Evolutionary conservation across 2,888 invertebrate genomes (phyloP), one percentile per base, ranked within the genome.

Genomic region (Lacanobia oleracea): DNA sequence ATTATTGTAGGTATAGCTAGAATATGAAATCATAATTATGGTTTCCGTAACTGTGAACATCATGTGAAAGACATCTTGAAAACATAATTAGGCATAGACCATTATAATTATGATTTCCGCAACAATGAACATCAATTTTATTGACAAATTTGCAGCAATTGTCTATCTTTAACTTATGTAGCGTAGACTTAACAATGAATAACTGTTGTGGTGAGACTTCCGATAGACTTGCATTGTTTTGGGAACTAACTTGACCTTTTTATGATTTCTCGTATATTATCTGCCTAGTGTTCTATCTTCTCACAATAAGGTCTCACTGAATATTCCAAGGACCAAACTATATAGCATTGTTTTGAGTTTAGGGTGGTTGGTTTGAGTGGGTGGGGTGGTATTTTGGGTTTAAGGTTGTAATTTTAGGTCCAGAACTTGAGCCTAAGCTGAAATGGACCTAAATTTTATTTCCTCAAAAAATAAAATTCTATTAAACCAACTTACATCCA

Each of bases 401-500:
- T 6, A 33, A 5, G 33, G 2, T 33, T 33, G 33, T 33, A 33
- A 6, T 33, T 33, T 33, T 33, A 33, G 33, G 6, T 33, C 6
- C 33, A 33, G 33, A 33, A 33, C 33, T 27, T 27, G 27, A 27
- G 27, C 27, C 27, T 27, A 27, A 27, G 27, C 27, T 27, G 1
- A 27, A 27, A 27, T 27, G 27, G 33, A 6, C 7, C 7, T 6
- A 7, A 6, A 16, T 23, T 27, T 18, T 33, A 1, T 1, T 9
- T 12, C 12, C 10, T 33, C 10, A 16, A 12, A 33, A 57, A 57
- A n/a, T 4, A 12, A 37, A 37, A 57, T 37, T 37, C 9, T 2
- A 14, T n/a, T 53, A 27, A 43, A 21, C 0, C 21, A 16, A 95
- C 96, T 96, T 92, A 97, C 97, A 82, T 97, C 97, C 90, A 99